Percentiles rank a stretch among this genome's conserved stretches.
Evolutionary conservation across 1,140 invertebrate species (phyloP).

Genomic region (Aphelinus certus): DNA sequence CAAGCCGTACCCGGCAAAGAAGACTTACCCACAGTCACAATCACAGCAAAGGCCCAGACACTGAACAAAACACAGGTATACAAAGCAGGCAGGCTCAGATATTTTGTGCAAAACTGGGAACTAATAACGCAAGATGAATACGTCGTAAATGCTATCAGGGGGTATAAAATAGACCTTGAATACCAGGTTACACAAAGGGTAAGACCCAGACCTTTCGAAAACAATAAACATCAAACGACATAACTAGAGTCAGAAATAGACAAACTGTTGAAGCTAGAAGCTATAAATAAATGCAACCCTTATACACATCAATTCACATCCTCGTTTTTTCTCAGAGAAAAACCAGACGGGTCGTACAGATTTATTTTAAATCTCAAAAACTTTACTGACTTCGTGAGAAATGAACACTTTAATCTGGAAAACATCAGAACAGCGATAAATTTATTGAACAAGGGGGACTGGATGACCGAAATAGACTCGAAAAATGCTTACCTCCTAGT

Average conservation of each 20-base stretch:
- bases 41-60: neutral
- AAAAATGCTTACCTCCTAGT: slow-evolving; percentile 30
- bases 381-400: slow-evolving; percentile 46
- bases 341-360: slow-evolving; percentile 42
- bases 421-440: slow-evolving; percentile 43
- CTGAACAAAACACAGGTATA: neutral
- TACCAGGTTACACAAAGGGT: neutral
- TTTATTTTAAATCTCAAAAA: slow-evolving; percentile 49
- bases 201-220: neutral
- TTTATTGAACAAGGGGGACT: slow-evolving; percentile 38
- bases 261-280: slow-evolving; percentile 14
- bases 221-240: neutral
- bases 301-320: slow-evolving; percentile 30
- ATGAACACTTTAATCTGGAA: slow-evolving; percentile 49
- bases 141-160: slow-evolving; percentile 31
- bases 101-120: slow-evolving; percentile 29
- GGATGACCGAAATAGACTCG: slow-evolving; percentile 36
- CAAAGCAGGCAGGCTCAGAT: slow-evolving; percentile 29
- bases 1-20: slow-evolving; percentile 2
- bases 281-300: neutral
- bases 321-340: slow-evolving; percentile 41
- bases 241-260: neutral
- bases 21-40: neutral
- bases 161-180: slow-evolving; percentile 27
- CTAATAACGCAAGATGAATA: slow-evolving; percentile 27